Percentiles rank a stretch among this genome's conserved stretches.
phyloP scores from a whole-genome alignment of 2,113 vertebrate species.

The Stictonetta naevosa region DNA sequence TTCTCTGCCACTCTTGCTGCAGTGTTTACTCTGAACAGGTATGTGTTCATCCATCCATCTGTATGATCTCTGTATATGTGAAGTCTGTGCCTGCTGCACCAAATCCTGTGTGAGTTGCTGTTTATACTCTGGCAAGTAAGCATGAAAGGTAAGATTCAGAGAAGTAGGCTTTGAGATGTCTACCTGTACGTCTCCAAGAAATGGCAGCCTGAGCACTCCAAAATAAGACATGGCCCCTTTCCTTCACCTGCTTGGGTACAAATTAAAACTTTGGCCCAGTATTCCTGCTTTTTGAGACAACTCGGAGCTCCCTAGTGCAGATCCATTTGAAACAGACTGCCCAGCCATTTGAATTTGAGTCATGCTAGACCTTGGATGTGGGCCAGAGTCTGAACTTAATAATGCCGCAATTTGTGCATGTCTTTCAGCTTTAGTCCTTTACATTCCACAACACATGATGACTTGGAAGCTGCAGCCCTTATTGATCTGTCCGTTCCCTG shows the following conservation, averaged over 20 bases:
- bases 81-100: not conserved
- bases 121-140: not conserved
- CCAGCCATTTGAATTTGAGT: not conserved
- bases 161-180: not conserved
- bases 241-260: not conserved
- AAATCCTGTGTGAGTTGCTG: not conserved
- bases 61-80: not conserved
- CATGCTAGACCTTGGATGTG: not conserved
- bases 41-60: not conserved
- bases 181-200: not conserved
- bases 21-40: not conserved
- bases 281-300: not conserved
- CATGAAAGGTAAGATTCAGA: not conserved
- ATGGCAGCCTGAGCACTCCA: not conserved
- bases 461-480: slow-evolving; percentile 34
- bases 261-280: not conserved
- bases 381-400: slow-evolving; percentile 3
- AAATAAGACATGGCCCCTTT: not conserved
- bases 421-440: slow-evolving; percentile 3
- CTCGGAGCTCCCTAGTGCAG: not conserved
- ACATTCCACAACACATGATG: slow-evolving; percentile 1
- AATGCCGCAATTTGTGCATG: not conserved
- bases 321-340: not conserved
- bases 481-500: slow-evolving; percentile 18
- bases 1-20: not conserved